A percentile compares a stretch with the other conserved stretches of the same genome.
phyloP scores from a whole-genome alignment of 2,113 vertebrate genomes.

The Sebastes schlegelii region DNA sequence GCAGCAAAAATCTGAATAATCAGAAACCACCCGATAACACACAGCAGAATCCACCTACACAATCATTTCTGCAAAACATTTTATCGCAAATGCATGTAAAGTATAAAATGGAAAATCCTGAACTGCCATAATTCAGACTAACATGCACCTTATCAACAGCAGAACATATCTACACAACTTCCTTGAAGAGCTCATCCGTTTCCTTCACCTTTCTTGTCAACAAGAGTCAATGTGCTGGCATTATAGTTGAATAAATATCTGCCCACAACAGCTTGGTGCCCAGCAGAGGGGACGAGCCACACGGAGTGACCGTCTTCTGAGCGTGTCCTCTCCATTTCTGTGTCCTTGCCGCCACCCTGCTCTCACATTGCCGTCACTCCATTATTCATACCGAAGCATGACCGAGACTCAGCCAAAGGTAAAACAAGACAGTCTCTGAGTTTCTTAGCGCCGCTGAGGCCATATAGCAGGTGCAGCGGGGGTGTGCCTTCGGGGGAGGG shows the following conservation, averaged over 20 bases:
- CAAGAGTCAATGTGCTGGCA: conserved; percentile 1
- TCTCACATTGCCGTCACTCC: conserved; percentile 44
- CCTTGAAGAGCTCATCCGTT: conserved; percentile 27
- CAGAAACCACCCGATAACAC: neutral
- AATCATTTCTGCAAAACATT: conserved; percentile 19
- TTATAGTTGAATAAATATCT: conserved; percentile 46
- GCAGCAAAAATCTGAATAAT: conserved; percentile 32
- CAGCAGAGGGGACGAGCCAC: conserved; percentile 37
- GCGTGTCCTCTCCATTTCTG: conserved; percentile 54
- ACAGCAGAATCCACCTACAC: conserved; percentile 20
- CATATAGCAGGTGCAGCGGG: conserved; percentile 13
- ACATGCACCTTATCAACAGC: conserved; percentile 30
- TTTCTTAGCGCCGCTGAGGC: conserved; percentile 22
- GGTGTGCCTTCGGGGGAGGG: conserved; percentile 15
- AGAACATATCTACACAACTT: conserved; percentile 11
- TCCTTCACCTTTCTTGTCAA: conserved; percentile 48
- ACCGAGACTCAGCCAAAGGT: conserved; percentile 42
- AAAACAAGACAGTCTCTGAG: conserved; percentile 47
- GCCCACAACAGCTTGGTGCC: conserved; percentile 37
- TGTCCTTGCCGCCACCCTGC: conserved; percentile 64
- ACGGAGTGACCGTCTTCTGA: conserved; percentile 29
- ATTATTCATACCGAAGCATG: conserved; percentile 65
- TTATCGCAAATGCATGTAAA: neutral
- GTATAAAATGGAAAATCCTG: conserved; percentile 4
- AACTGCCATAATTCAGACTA: conserved; percentile 8